Percentiles rank a stretch among this genome's conserved stretches.
phyloP scores from a whole-genome alignment of 2,113 vertebrate species.

The Burhinus bistriatus region DNA sequence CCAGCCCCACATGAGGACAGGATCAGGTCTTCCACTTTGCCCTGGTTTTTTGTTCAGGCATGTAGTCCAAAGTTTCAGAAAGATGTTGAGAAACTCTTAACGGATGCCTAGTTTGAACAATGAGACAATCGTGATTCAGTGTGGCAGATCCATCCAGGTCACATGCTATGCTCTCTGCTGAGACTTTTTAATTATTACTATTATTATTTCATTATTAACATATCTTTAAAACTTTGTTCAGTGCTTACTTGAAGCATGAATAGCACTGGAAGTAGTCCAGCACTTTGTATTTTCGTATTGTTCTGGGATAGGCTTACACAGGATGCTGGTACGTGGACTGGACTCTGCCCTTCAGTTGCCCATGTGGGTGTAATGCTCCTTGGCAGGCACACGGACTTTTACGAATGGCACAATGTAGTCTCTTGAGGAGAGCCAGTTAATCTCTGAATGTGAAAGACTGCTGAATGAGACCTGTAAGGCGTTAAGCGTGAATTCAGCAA shows the following conservation, averaged over 20 bases:
- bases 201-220: neutral
- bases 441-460: neutral
- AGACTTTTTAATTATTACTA: neutral
- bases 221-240: neutral
- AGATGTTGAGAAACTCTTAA: conserved; percentile 24
- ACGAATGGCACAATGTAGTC: neutral
- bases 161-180: neutral
- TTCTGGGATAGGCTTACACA: neutral
- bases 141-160: neutral
- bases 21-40: neutral
- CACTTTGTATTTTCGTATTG: neutral
- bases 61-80: neutral
- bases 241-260: neutral
- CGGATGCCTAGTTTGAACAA: neutral
- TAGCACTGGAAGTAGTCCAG: neutral
- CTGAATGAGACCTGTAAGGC: neutral
- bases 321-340: neutral
- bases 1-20: neutral
- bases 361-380: neutral
- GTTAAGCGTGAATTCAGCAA: neutral
- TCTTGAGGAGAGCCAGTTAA: neutral
- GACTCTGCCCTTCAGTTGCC: neutral
- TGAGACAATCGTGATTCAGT: neutral
- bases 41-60: neutral
- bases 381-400: neutral